phyloP scores from a whole-genome alignment of 2,797 vertebrate genomes.

The Acipenser ruthenus region DNA sequence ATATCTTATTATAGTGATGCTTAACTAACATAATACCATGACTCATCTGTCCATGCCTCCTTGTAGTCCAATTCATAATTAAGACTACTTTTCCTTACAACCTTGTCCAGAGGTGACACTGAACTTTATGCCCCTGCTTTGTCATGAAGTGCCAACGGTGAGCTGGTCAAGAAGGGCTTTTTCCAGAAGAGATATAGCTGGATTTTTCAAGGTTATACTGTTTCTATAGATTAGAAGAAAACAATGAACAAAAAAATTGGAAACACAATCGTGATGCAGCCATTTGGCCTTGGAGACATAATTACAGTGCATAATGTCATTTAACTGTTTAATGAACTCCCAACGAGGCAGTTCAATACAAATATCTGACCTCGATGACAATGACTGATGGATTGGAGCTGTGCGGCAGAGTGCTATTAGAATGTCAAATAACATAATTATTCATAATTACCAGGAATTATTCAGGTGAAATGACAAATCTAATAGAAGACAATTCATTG shows the following conservation, averaged over 20 bases:
- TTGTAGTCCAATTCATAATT: constrained; percentile 41
- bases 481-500: constrained; percentile 59
- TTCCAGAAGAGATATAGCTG: not conserved
- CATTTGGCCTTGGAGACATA: constrained; percentile 40
- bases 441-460: constrained; percentile 76
- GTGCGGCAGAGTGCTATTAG: constrained; percentile 62
- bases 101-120: constrained; percentile 36
- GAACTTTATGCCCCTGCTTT: constrained; percentile 23
- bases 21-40: not conserved
- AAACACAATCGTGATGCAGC: not conserved
- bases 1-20: not conserved
- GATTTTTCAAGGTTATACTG: constrained; percentile 12
- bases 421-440: constrained; percentile 75
- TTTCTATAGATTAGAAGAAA: constrained; percentile 11
- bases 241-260: too few species aligned
- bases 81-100: constrained; percentile 32
- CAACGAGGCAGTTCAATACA: constrained; percentile 48
- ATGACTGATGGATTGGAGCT: constrained; percentile 66
- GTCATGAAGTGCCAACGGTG: not conserved
- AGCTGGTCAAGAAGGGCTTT: not conserved
- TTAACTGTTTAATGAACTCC: constrained; percentile 63
- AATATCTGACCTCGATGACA: constrained; percentile 71
- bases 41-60: constrained; percentile 26
- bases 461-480: constrained; percentile 62
- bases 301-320: constrained; percentile 50